These are phyloP conservation scores for Eucidaris tribuloides DNA, from an alignment of 35 echinoderm and acorn worm genomes.

Conservation along the genomic window DNA sequence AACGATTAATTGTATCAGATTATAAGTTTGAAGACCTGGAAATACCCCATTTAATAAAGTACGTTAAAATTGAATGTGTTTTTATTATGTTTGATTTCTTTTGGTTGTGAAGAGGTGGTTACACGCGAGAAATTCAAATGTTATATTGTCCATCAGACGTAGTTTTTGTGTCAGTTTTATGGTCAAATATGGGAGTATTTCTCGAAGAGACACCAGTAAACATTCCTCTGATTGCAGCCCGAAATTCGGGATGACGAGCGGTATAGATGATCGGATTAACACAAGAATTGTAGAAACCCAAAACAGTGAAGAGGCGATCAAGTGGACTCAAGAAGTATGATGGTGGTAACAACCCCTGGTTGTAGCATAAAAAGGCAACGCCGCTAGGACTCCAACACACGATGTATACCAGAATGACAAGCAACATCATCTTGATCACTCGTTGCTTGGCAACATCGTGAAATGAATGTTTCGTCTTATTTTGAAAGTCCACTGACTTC, in stretches of 20 bases:
- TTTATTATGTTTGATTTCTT: too few species aligned
- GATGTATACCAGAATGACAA: constrained; percentile 30
- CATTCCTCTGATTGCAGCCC: constrained; percentile 14
- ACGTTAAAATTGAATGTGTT: too few species aligned
- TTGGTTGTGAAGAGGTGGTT: too few species aligned
- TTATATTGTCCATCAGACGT: too few species aligned
- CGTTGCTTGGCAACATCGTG: neutral
- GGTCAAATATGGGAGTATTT: too few species aligned
- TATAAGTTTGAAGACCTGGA: too few species aligned
- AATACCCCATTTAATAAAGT: too few species aligned
- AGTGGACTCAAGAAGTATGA: neutral
- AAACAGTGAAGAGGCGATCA: neutral
- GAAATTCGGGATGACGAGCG: constrained; percentile 13
- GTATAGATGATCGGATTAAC: constrained; percentile 35
- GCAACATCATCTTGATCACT: constrained; percentile 31
- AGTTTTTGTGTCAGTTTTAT: too few species aligned
- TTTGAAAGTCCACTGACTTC: neutral
- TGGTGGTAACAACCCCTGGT: neutral
- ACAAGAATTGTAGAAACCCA: constrained; percentile 44
- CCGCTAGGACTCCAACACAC: constrained; percentile 34
- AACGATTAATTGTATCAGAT: too few species aligned
- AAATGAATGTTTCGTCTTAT: neutral
- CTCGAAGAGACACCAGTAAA: too few species aligned
- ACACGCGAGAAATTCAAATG: too few species aligned
- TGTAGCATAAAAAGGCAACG: constrained; percentile 24